Base-by-base conservation (phyloP, 2,113 vertebrate species). In the Prunella fulvescens region DNA sequence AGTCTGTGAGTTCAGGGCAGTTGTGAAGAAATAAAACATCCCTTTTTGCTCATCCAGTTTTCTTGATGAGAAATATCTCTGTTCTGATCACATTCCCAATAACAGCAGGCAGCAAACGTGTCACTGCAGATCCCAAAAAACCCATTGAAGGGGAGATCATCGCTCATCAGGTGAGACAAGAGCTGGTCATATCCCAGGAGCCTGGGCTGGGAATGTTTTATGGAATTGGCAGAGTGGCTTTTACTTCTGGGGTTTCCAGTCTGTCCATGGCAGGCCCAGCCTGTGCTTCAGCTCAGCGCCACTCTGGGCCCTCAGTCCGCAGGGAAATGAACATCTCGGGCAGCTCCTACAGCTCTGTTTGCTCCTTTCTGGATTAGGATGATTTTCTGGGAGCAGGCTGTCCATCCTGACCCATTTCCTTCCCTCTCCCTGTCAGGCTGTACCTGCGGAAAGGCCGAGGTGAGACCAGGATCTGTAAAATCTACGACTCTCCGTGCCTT, bases 121-220 rank as follows among this genome's bases (percentile, higher is more conserved):
- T 25, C 26, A 61, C 99, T n/a, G 99, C 99, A 58, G 99, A 99
- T 94, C 99, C 99, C 76, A 99, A 99, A 90, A 99, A 99, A 71
- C 99, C 99, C 7, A 99, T 99, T 3, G 99, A 99, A 73, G 99
- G 99, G 69, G 99, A 99, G 70, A 99, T 99, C 89, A 96, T 99
- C 23, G 99, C 99, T 47, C 99, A n/a, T n/a, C 37, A 99, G 99
- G 99, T 99, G 97, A 97, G 96, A 69, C 54, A 24, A 42, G 7
- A 14, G 22, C 3, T 44, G 24, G 7, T 6, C 61, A 3, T 11
- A 40, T 57, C 45, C 56, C n/a, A 2, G 25, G 10, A 6, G n/a
- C n/a, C n/a, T n/a, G n/a, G n/a, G n/a, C n/a, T n/a, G n/a, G n/a
- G n/a, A n/a, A n/a, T n/a, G n/a, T n/a, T n/a, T n/a, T 76, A 2